Conservation (phyloP, 1,140 invertebrate genomes). For the Habropoda laboriosa region DNA sequence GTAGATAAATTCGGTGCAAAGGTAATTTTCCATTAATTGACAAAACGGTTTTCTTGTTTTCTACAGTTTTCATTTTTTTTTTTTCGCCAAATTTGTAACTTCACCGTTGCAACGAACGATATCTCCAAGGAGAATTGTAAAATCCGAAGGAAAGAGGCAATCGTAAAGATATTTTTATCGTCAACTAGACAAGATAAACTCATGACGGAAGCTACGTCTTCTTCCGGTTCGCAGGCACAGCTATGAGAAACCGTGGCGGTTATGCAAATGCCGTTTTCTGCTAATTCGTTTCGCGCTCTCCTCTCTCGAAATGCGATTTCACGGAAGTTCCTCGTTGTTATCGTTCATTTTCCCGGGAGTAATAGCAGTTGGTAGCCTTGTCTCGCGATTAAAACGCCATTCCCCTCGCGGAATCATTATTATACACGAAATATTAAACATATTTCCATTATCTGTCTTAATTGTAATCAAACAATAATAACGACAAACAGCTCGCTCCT, state of each 20-base stretch:
- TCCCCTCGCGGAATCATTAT: neutral
- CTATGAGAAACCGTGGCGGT: neutral
- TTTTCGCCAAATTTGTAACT: too few species aligned
- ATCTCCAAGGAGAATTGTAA: neutral
- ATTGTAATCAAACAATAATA: too few species aligned
- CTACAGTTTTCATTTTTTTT: too few species aligned
- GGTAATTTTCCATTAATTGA: too few species aligned
- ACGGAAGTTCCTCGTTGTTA: constrained; percentile 16
- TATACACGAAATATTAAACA: neutral
- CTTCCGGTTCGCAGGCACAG: neutral
- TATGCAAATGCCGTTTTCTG: constrained; percentile 40
- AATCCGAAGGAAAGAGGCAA: neutral
- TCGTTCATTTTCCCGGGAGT: constrained; percentile 10
- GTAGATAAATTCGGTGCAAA: too few species aligned
- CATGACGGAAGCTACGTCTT: neutral
- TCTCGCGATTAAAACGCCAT: neutral
- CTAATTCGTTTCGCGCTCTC: constrained; percentile 25
- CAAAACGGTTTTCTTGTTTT: too few species aligned
- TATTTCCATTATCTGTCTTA: neutral
- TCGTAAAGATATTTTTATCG: neutral
- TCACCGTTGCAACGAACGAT: too few species aligned
- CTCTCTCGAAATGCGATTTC: constrained; percentile 16
- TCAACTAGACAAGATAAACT: constrained; percentile 4
- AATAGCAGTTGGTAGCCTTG: neutral
- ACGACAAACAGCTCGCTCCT: too few species aligned